phyloP scores from a whole-genome alignment of 2,113 vertebrate genomes.

The Synodontis membranacea region DNA sequence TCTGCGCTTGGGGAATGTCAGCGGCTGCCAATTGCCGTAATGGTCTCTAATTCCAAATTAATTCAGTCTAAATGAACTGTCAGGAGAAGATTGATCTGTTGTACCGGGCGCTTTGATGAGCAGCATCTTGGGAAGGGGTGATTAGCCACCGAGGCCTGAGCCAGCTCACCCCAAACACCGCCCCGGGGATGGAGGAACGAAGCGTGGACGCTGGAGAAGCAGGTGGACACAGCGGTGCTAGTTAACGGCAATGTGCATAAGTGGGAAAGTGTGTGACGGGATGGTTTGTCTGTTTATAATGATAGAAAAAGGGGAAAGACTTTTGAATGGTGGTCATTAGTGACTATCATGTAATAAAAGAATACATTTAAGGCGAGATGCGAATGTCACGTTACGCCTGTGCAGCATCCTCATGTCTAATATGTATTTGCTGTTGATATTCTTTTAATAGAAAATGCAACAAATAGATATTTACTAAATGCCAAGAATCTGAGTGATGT shows the following conservation, averaged over 20 bases:
- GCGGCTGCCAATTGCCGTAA: slow-evolving; percentile 85
- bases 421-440: background rate
- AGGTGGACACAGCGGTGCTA: slow-evolving; percentile 54
- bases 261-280: background rate
- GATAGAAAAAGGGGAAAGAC: background rate
- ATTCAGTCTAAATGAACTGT: slow-evolving; percentile 97
- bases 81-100: slow-evolving; percentile 92
- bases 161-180: slow-evolving; percentile 66
- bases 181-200: slow-evolving; percentile 70
- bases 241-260: slow-evolving; percentile 12
- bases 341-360: background rate
- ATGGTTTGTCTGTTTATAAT: no score
- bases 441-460: background rate
- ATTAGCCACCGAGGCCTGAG: slow-evolving; percentile 80
- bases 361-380: background rate
- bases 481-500: no score
- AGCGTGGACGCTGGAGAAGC: slow-evolving; percentile 45
- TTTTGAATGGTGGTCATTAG: background rate
- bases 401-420: background rate
- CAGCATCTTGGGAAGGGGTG: slow-evolving; percentile 75
- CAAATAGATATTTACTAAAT: no score
- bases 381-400: background rate
- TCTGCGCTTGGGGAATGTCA: slow-evolving; percentile 74
- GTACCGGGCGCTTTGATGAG: slow-evolving; percentile 80
- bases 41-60: slow-evolving; percentile 92